Base-by-base conservation (phyloP, 2,113 vertebrate genomes). In the Malurus elegans region DNA sequence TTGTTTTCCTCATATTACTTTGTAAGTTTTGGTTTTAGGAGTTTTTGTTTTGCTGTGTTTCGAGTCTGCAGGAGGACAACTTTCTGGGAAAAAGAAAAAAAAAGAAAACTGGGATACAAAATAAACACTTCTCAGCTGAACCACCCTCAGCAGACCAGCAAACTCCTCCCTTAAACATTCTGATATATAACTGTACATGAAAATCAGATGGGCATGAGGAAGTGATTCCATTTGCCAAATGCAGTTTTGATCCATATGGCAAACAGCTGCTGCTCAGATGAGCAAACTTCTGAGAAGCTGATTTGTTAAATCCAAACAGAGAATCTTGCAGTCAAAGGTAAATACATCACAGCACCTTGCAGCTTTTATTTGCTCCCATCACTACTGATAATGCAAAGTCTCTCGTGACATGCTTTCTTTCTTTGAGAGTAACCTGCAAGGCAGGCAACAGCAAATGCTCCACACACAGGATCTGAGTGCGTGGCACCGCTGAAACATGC, bases 171-270 rank as follows among this genome's bases (percentile, higher is more conserved):
- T 80, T 69, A 86, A 83, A 71, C 70, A 57, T 85, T 92, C 56
- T 83, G n/a, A 90, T 90, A 82, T 71, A 87, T 57, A 66, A 64
- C 76, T 93, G 48, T 83, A 90, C 79, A 86, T 90, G 94, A 88
- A 95, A 96, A 95, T 96, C 91, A 95, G 91, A 96, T 95, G 79
- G 96, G 73, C 76, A 91, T n/a, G 48, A 83, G 90, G 79, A 95
- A 92, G 42, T 67, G 4, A 83, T 74, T 88, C 72, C 34, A 17
- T 90, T 94, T 95, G 80, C 93, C 93, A 96, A 94, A 76, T 25
- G 18, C 61, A 89, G 64, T 90, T 96, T 72, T 85, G 72, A 92
- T 78, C 79, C 96, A 92, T 96, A 92, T 95, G 94, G 94, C 69
- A 96, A 94, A 74, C 91, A 97, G 86, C 89, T 97, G 95, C 70